Conservation (phyloP, 2,113 vertebrate genomes). For the Sander lucioperca region DNA sequence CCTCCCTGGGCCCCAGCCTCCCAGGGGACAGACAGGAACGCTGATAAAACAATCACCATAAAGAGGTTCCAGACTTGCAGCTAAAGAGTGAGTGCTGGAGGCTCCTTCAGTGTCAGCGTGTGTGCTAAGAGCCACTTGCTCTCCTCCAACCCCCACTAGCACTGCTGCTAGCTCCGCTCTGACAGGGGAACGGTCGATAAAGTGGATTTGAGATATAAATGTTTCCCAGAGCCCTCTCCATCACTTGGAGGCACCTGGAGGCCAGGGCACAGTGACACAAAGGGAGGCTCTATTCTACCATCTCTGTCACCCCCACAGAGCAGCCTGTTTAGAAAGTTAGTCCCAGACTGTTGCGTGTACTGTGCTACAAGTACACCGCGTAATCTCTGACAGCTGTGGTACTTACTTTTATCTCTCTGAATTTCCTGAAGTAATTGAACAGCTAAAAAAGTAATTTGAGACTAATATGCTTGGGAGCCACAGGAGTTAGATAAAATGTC, state of each 20-base stretch:
- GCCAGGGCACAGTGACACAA: constrained; percentile 55
- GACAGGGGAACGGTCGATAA: constrained; percentile 80
- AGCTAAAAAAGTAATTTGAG: constrained; percentile 47
- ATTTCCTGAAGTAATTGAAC: constrained; percentile 62
- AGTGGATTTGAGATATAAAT: constrained; percentile 84
- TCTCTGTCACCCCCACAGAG: constrained; percentile 53
- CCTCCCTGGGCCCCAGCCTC: constrained; percentile 74
- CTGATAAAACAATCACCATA: constrained; percentile 87
- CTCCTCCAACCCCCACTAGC: constrained; percentile 54
- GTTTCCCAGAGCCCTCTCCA: constrained; percentile 80
- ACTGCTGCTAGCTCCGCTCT: constrained; percentile 56
- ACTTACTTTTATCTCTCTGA: constrained; percentile 63
- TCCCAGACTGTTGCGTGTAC: constrained; percentile 17
- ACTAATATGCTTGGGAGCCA: constrained; percentile 40
- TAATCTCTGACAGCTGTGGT: constrained; percentile 56
- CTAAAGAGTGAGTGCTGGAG: constrained; percentile 68
- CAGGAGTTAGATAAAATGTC: constrained; percentile 59
- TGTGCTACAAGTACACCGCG: constrained; percentile 22
- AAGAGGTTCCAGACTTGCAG: constrained; percentile 79
- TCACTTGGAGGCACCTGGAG: constrained; percentile 77
- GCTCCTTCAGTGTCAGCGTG: constrained; percentile 70
- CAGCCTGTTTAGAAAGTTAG: constrained; percentile 43
- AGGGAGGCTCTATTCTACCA: constrained; percentile 46
- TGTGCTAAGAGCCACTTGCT: constrained; percentile 75
- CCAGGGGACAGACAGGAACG: constrained; percentile 74